phyloP scores from a whole-genome alignment of 2,888 invertebrate genomes.

The Hyposoter dolosus region DNA sequence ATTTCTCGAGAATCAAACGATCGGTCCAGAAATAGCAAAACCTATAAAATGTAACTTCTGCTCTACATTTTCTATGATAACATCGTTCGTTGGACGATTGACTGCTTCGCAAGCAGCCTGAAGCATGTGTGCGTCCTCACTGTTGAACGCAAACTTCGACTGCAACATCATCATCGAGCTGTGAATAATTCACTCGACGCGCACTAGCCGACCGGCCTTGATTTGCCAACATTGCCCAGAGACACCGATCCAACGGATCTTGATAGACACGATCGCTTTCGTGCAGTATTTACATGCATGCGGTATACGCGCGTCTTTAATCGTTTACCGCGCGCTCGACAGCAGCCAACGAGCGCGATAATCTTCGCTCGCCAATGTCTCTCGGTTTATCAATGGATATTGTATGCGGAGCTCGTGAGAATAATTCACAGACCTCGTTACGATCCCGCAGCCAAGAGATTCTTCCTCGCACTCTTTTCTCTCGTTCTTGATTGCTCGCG shows the following conservation, averaged over 20 bases:
- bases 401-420: constrained; percentile 47
- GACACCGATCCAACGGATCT: constrained; percentile 61
- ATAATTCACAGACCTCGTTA: constrained; percentile 59
- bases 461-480: constrained; percentile 27
- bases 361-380: background rate
- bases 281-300: constrained; percentile 5
- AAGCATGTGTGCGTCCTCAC: background rate
- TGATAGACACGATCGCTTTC: constrained; percentile 58
- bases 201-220: constrained; percentile 67
- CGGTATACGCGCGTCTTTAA: constrained; percentile 10
- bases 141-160: background rate
- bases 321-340: background rate
- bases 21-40: background rate
- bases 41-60: background rate
- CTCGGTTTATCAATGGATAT: constrained; percentile 45
- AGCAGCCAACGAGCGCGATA: background rate
- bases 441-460: constrained; percentile 20
- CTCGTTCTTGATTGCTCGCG: background rate
- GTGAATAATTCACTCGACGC: constrained; percentile 64
- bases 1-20: background rate
- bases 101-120: background rate
- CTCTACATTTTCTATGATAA: constrained; percentile 31
- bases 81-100: constrained; percentile 20
- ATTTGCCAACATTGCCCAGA: constrained; percentile 49
- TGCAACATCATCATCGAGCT: constrained; percentile 41